phyloP scores from a whole-genome alignment of 2,888 invertebrate species.

The Agrochola lychnidis region DNA sequence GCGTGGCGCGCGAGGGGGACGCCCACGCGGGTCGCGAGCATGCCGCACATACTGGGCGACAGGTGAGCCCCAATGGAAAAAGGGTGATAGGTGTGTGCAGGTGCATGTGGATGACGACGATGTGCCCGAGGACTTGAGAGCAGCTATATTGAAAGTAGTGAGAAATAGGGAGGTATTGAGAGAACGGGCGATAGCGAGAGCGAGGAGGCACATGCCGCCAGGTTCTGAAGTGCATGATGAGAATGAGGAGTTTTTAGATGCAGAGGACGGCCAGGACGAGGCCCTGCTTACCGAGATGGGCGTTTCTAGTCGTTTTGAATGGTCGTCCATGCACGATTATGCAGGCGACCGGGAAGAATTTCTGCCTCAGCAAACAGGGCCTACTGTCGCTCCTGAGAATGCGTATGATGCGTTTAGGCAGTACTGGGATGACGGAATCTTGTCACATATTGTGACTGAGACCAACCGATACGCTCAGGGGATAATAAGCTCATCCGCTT shows the following conservation, averaged over 20 bases:
- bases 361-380: not conserved
- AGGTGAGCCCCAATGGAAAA: not conserved
- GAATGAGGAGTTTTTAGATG: not conserved
- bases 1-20: not conserved
- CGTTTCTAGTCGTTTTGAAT: not conserved
- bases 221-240: not conserved
- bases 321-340: not conserved
- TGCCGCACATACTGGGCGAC: not conserved
- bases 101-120: not conserved
- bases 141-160: not conserved
- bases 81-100: not conserved
- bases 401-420: slow-evolving; percentile 3
- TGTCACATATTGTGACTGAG: not conserved
- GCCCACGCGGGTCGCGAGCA: not conserved
- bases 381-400: not conserved
- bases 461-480: not conserved
- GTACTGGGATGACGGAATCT: slow-evolving; percentile 6
- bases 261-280: not conserved
- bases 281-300: not conserved
- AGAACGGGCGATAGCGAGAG: not conserved
- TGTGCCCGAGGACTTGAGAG: not conserved
- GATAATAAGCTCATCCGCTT: not conserved
- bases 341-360: not conserved
- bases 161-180: not conserved
- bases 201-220: not conserved